These are phyloP conservation scores for Chrysolina americana DNA, from an alignment of 2,888 invertebrate species.

Conservation along the genomic window DNA sequence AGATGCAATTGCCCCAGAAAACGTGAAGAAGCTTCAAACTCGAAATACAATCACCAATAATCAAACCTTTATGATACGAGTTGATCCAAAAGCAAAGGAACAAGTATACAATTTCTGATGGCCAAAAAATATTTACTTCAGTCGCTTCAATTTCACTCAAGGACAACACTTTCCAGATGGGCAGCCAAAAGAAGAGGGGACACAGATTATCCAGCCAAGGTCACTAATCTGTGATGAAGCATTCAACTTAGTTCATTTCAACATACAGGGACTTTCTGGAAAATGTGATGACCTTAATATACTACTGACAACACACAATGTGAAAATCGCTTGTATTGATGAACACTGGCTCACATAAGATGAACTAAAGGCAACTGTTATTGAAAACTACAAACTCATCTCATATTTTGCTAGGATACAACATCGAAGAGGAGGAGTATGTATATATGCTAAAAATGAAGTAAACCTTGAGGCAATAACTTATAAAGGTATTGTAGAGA, in stretches of 20 bases:
- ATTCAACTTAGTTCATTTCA: conserved; percentile 13
- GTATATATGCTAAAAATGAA: not conserved
- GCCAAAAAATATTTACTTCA: not conserved
- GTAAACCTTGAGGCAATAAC: not conserved
- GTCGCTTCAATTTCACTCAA: not conserved
- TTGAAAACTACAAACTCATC: conserved; percentile 23
- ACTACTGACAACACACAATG: conserved; percentile 22
- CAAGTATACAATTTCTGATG: not conserved
- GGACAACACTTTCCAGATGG: conserved; percentile 13
- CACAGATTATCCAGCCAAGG: not conserved
- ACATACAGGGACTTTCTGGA: conserved; percentile 15
- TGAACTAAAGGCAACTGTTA: conserved; percentile 21
- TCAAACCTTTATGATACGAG: conserved; percentile 18
- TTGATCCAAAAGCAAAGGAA: not conserved
- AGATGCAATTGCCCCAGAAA: not conserved
- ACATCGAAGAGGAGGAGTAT: too few species aligned
- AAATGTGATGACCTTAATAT: conserved; percentile 13
- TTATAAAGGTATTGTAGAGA: not conserved
- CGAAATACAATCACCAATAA: not conserved
- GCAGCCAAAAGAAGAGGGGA: conserved; percentile 16
- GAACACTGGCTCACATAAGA: conserved; percentile 23
- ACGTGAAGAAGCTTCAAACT: conserved; percentile 11
- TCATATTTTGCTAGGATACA: conserved; percentile 1
- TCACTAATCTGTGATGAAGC: conserved; percentile 15
- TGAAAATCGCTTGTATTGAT: conserved; percentile 18